Evolutionary conservation across 2,888 invertebrate species (phyloP).

Genomic region (Acronicta leporina): DNA sequence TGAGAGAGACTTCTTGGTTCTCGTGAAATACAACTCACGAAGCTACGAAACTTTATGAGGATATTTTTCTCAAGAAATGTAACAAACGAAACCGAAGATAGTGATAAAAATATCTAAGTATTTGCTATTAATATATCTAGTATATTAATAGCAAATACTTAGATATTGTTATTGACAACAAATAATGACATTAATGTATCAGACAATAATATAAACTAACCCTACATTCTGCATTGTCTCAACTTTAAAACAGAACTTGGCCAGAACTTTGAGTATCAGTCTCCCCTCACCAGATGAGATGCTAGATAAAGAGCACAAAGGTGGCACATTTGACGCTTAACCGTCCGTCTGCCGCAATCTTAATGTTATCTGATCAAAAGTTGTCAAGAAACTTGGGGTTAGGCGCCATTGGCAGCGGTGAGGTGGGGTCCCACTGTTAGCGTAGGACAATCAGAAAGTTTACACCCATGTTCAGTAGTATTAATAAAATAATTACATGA

Average conservation of each 20-base stretch:
- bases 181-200: too few relatives aligned
- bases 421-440: conserved; percentile 29
- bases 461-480: neutral
- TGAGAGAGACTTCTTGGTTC: too few relatives aligned
- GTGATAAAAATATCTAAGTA: too few relatives aligned
- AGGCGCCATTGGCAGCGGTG: conserved; percentile 47
- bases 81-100: too few relatives aligned
- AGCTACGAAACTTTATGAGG: too few relatives aligned
- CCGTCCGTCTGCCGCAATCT: conserved; percentile 68
- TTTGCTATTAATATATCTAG: too few relatives aligned
- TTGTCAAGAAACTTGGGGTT: conserved; percentile 74
- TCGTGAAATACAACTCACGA: too few relatives aligned
- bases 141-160: too few relatives aligned
- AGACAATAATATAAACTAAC: conserved; percentile 12
- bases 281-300: conserved; percentile 48
- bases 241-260: conserved; percentile 41
- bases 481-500: neutral
- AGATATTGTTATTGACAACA: too few relatives aligned
- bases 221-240: conserved; percentile 24
- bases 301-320: conserved; percentile 59
- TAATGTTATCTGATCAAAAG: conserved; percentile 80
- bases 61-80: too few relatives aligned
- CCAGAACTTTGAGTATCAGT: conserved; percentile 41
- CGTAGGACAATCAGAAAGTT: conserved; percentile 2
- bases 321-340: conserved; percentile 72